Evolutionary conservation across 1,140 invertebrate species (phyloP), one percentile per base, ranked within the genome.

Genomic region (Lysiphlebus fabarum): DNA sequence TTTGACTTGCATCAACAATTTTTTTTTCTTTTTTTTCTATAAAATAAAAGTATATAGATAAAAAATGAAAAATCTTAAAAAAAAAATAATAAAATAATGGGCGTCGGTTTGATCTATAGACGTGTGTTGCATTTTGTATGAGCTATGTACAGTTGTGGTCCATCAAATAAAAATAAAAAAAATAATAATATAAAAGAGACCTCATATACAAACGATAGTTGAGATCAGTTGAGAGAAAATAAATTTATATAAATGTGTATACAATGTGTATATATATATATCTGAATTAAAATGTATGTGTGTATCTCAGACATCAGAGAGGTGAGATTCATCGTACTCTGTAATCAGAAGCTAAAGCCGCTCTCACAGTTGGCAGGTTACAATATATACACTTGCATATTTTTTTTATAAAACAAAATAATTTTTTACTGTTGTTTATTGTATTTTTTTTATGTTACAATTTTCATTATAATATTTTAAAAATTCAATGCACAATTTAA

Each of bases 331-430:
- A 45, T 48, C 64, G 70, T 69, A 72, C 70, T 77, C 77, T 79
- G 75, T 79, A 79, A 79, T 79, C 77, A 79, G 76, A 65, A 75
- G 72, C 68, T 36, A 12, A 56, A 72, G 72, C 76, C 76, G 74
- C 75, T 77, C 67, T 71, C 70, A 8, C 6, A 37, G n/a, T 51
- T 65, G 68, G 67, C 67, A 56, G 62, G 66, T 63, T 65, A 26
- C 17, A 26, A 26, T 26, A 26, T 26, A 26, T 65, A 14, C 58
- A 41, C 47, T 42, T 14, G 7, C 54, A 36, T 14, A 38, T 56
- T 53, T 42, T 47, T 33, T 56, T 53, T 53, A 26, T 26, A 26
- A 26, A 26, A n/a, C n/a, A 17, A 26, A 26, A 26, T 26, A 26
- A 26, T 26, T 26, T 26, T 26, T 26, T 4, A 26, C 17, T 26